A percentile compares a stretch with the other conserved stretches of the same genome.
Conservation (phyloP, 2,113 vertebrate species). For the Cairina moschata region DNA sequence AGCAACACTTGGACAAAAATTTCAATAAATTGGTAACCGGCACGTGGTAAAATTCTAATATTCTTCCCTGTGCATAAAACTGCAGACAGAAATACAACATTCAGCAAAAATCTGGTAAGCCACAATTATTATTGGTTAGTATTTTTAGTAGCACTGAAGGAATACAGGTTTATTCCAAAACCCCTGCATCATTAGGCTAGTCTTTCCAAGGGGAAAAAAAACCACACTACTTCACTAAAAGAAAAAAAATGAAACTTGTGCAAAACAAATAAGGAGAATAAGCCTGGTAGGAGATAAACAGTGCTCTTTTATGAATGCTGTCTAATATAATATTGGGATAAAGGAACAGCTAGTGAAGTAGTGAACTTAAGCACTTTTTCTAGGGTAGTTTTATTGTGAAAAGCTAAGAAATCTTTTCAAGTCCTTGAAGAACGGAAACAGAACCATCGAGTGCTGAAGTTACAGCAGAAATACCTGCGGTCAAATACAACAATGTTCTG, state of each 20-base stretch:
- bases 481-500: not conserved
- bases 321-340: not conserved
- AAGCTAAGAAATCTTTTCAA: not conserved
- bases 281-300: not conserved
- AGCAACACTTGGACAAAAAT: not conserved
- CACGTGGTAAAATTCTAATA: not conserved
- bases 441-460: not conserved
- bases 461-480: not conserved
- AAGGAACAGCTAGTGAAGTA: not conserved
- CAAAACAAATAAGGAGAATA: not conserved
- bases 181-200: not conserved
- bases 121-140: not conserved
- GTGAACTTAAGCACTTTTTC: not conserved
- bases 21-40: not conserved
- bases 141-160: not conserved
- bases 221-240: not conserved
- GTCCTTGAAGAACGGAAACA: not conserved
- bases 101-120: not conserved
- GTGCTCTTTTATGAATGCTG: not conserved
- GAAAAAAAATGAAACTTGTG: not conserved
- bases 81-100: not conserved
- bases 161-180: not conserved
- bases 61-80: not conserved
- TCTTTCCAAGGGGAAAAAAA: not conserved
- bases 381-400: not conserved